Evolutionary conservation across 1,140 invertebrate genomes (phyloP).

Genomic region (Orussus abietinus): DNA sequence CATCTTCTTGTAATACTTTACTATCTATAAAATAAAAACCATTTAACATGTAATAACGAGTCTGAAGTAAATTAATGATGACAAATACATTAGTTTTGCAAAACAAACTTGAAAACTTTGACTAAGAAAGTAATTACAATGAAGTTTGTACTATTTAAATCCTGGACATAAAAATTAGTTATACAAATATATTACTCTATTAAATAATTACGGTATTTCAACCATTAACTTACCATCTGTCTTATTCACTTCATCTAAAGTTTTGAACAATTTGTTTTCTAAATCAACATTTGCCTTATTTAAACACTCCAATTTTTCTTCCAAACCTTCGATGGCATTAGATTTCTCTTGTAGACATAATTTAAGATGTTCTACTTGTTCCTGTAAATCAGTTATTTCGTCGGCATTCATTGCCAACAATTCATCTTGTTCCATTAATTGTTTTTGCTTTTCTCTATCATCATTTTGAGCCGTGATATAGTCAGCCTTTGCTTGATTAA

Average conservation of each 20-base stretch:
- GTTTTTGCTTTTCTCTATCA: conserved; percentile 22
- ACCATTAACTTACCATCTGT: conserved; percentile 7
- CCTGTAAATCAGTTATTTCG: conserved; percentile 34
- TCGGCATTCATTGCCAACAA: conserved; percentile 28
- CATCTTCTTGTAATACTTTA: no score
- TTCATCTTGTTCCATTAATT: conserved; percentile 23
- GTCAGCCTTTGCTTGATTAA: conserved; percentile 47
- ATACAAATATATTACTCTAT: neutral
- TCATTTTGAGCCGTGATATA: conserved; percentile 31
- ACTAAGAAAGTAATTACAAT: conserved; percentile 14
- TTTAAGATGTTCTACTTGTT: conserved; percentile 28
- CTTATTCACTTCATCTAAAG: conserved; percentile 23
- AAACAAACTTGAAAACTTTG: conserved; percentile 8
- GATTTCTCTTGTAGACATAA: conserved; percentile 32
- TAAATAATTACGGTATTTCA: conserved; percentile 12
- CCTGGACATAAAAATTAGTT: conserved; percentile 8
- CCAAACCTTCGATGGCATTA: conserved; percentile 28
- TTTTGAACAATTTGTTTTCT: conserved; percentile 21
- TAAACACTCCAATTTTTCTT: conserved; percentile 32
- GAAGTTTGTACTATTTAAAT: conserved; percentile 22
- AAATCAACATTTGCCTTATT: conserved; percentile 17
- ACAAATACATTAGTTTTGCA: conserved; percentile 16
- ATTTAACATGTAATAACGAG: neutral
- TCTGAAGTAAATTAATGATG: neutral
- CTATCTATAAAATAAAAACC: no score